Evolutionary conservation across 2,113 vertebrate species (phyloP).

Genomic region (Nettapus auritus): DNA sequence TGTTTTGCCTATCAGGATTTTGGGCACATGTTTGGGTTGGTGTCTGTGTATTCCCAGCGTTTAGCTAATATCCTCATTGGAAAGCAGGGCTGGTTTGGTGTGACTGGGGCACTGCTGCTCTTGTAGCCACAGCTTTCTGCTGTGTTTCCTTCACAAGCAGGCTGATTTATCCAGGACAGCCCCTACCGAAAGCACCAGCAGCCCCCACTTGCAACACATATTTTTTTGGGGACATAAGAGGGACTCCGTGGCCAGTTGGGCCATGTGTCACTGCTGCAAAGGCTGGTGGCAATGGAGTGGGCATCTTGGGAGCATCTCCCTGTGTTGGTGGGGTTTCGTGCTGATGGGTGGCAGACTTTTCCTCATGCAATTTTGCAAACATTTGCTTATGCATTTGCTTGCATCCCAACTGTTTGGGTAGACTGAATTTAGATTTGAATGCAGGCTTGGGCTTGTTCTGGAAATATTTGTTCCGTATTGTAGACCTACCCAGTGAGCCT

Average conservation of each 20-base stretch:
- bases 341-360: not conserved
- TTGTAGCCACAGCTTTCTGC: not conserved
- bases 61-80: not conserved
- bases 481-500: not conserved
- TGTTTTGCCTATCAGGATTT: not conserved
- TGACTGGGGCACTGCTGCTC: not conserved
- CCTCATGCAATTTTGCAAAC: not conserved
- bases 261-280: not conserved
- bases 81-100: not conserved
- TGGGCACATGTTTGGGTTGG: not conserved
- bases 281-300: not conserved
- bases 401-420: not conserved
- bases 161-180: not conserved
- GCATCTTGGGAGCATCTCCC: not conserved
- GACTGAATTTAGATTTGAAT: not conserved
- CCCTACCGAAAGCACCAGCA: not conserved
- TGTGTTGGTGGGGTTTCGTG: not conserved
- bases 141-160: not conserved
- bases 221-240: not conserved
- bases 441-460: not conserved
- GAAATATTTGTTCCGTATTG: not conserved
- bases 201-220: not conserved
- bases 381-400: not conserved
- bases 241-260: not conserved
- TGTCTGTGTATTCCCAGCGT: not conserved